Base-by-base conservation (phyloP, 1,140 invertebrate genomes). In the Drosophila orosa region DNA sequence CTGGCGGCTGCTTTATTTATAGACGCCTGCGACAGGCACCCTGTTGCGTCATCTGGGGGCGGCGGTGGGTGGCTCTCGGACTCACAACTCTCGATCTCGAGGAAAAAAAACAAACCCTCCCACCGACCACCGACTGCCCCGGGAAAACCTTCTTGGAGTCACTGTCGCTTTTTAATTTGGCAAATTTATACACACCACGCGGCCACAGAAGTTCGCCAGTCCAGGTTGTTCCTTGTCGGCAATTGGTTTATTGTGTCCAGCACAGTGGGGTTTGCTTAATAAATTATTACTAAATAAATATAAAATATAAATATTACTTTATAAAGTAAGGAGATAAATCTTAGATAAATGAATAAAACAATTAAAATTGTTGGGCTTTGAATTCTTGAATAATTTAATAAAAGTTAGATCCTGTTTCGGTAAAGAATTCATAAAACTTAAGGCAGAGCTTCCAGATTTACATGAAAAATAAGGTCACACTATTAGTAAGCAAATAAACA, bases 21-120 rank as follows among this genome's bases (percentile, higher is more conserved):
- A 85, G 82, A 85, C 82, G 83, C 65, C 65, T 66, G 35, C 35
- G 45, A 65, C 52, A 58, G 82, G 78, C 82, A 69, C 83, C 82
- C 82, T 85, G 82, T 85, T 85, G 82, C 82, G 82, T 85, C 82
- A 85, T 85, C 78, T 74, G 80, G 84, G 69, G 71, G 82, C 69
- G 80, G 78, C 83, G 74, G 82, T 85, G 82, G 82, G 82, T 85
- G 82, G 82, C 83, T 63, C 22, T 31, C 5, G 33, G 50, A 39
- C 58, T 80, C 57, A 58, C 52, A 63, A 58, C 59, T 77, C 60
- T 68, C 61, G 65, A 68, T 68, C 61, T 48, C 60, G 10, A 50
- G 29, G 9, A 31, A 37, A 44, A 48, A 29, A 27, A 27, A 27
- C n/a, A n/a, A 47, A 12, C 44, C 19, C 45, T 25, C 25, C 37